Evolutionary conservation across 2,888 invertebrate genomes (phyloP).

Genomic region (Auanema freiburgensis): DNA sequence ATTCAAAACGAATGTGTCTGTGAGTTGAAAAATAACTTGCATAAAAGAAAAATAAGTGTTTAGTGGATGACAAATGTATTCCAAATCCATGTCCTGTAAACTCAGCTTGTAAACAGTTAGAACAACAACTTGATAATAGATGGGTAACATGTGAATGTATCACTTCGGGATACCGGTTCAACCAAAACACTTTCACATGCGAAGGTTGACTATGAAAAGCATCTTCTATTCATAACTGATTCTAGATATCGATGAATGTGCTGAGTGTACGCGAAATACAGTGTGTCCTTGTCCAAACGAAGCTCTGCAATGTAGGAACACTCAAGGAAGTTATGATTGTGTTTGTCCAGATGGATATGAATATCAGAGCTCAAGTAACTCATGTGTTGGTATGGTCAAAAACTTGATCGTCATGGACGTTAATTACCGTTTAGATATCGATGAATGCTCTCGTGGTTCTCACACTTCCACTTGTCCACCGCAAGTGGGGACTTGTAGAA

Average conservation of each 20-base stretch:
- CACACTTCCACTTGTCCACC: slow-evolving; percentile 3
- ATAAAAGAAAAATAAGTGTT: not conserved
- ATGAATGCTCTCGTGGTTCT: not conserved
- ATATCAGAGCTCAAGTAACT: not conserved
- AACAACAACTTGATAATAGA: not conserved
- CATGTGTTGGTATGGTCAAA: slow-evolving; percentile 1
- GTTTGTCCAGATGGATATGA: not conserved
- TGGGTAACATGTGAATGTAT: slow-evolving; percentile 6
- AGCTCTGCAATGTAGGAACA: not conserved
- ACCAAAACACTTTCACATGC: slow-evolving; percentile 8
- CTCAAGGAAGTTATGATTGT: slow-evolving; percentile 3
- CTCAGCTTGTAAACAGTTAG: slow-evolving; percentile 3
- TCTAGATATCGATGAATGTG: slow-evolving; percentile 3
- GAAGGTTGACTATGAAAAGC: slow-evolving; percentile 7
- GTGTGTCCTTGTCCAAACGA: not conserved
- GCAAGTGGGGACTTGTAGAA: slow-evolving; percentile 3
- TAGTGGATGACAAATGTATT: slow-evolving; percentile 8
- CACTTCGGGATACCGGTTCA: slow-evolving; percentile 4
- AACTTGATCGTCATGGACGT: not conserved
- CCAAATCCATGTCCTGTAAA: slow-evolving; percentile 13
- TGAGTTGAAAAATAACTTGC: not conserved
- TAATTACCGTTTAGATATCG: not conserved
- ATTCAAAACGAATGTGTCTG: too few species aligned
- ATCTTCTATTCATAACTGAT: not conserved
- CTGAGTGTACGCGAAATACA: not conserved